Base-by-base conservation (phyloP, 2,888 invertebrate species). In the Lobophora halterata region DNA sequence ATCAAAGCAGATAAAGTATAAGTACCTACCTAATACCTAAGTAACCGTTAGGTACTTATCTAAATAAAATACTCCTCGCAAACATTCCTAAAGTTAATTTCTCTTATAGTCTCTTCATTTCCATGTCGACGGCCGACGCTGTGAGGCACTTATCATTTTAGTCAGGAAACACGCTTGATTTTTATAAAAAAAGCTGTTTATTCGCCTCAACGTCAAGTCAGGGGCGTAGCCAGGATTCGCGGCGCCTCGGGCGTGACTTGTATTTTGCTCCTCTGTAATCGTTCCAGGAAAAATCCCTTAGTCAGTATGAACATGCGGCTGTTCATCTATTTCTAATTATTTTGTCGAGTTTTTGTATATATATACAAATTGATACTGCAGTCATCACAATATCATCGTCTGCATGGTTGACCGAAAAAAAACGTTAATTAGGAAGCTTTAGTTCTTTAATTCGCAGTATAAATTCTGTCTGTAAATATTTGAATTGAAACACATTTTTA, bases 171-270 rank as follows among this genome's bases (percentile, higher is more conserved):
- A 71, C 58, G 62, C 66, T 71, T 72, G 71, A 76, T 76, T 80
- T 52, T 77, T 75, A 71, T 74, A 67, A 70, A 70, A 75, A 71
- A 75, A 75, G 63, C 68, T 58, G 70, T 73, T 70, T 67, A 66
- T 67, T 49, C 64, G 65, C 43, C 33, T 37, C 38, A 37, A 63
- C 61, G 71, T 49, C 55, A 63, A 64, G 64, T 61, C 65, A 43
- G 43, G 17, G 25, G 1, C 28, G 37, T 1, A 30, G 18, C 21
- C 10, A 43, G 61, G 42, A 31, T 21, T 5, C 9, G 16, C 27
- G 35, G 41, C 27, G 41, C 41, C 41, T 5, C 5, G 11, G 28
- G 25, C 35, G 8, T 30, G 19, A 33, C 18, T 29, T 24, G 29
- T 10, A 23, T 5, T 30, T 28, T 30, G 5, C 14, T 13, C 11